phyloP scores from a whole-genome alignment of 2,113 vertebrate species.

The Acrocephalus kingi region DNA sequence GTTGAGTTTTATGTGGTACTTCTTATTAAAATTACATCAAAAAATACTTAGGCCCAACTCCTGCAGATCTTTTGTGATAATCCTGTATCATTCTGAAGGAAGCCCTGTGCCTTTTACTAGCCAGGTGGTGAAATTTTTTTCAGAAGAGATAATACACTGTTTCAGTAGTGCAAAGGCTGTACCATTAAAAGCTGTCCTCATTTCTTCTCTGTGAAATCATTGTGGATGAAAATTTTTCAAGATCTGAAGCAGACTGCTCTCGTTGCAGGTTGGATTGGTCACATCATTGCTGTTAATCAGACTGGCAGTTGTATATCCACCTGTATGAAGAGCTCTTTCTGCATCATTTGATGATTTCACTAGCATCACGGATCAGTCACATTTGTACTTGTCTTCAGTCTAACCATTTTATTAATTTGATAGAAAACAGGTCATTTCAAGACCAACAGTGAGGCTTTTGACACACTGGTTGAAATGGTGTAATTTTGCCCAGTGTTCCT shows the following conservation, averaged over 20 bases:
- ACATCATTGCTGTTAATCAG: background rate
- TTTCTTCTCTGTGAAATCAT: background rate
- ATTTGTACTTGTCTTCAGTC: background rate
- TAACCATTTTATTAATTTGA: background rate
- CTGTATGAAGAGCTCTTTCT: background rate
- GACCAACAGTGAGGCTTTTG: background rate
- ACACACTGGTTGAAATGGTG: background rate
- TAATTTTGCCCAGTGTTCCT: background rate
- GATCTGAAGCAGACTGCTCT: background rate
- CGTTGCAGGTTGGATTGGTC: background rate
- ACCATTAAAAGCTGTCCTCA: background rate
- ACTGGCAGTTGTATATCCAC: background rate
- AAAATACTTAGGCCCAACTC: background rate
- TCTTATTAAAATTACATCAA: background rate
- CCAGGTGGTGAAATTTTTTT: background rate
- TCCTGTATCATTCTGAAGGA: background rate
- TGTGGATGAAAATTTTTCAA: background rate
- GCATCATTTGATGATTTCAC: background rate
- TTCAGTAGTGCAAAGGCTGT: background rate
- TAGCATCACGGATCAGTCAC: background rate
- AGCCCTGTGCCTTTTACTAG: background rate
- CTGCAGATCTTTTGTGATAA: background rate
- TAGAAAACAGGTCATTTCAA: background rate
- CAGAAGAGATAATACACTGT: background rate
- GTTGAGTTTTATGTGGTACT: background rate